Evolutionary conservation across 2,888 invertebrate species (phyloP), one percentile per base, ranked within the genome.

Genomic region (Ochlodes sylvanus): DNA sequence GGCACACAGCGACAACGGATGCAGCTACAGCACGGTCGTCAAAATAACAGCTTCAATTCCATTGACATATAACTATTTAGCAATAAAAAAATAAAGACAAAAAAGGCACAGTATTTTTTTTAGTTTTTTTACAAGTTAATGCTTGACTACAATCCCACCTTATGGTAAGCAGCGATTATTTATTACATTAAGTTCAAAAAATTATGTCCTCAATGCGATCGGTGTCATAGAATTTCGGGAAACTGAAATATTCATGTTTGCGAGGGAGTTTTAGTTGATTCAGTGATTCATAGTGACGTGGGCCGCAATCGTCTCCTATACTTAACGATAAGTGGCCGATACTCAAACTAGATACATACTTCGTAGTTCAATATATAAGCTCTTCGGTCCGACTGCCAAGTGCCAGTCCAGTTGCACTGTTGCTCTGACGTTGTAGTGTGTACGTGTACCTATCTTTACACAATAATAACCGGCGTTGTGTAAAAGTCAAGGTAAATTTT

Each of bases 211-310:
- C 27, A 27, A 27, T 27, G 27, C 27, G 3, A 50, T 17, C 7
- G 14, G 2, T 41, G 61, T 34, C 47, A 67, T 54, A 9, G 27
- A 50, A 42, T 17, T 67, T 41, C n/a, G 54, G 68, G 60, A 69
- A 64, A 64, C 64, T 64, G 69, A 72, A 71, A 71, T 69, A 64
- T 70, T 58, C 70, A 54, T 67, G 64, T 68, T 70, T 70, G 63
- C 56, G 41, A 61, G 54, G 71, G 72, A 68, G 73, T 71, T 68
- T 58, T 50, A 21, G 44, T 56, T 44, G 27, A 66, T 66, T 67
- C 47, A 54, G 57, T 75, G 76, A 76, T 55, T 75, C 75, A 76
- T 32, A 52, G 52, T 73, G 72, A 75, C 76, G 73, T 72, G 34
- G 44, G 55, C 10, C 17, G 42, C 34, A 47, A 56, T 54, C 69